Evolutionary conservation across 2,797 vertebrate species (phyloP), one percentile per base, ranked within the genome.

Genomic region (Lutjanus campechanus): DNA sequence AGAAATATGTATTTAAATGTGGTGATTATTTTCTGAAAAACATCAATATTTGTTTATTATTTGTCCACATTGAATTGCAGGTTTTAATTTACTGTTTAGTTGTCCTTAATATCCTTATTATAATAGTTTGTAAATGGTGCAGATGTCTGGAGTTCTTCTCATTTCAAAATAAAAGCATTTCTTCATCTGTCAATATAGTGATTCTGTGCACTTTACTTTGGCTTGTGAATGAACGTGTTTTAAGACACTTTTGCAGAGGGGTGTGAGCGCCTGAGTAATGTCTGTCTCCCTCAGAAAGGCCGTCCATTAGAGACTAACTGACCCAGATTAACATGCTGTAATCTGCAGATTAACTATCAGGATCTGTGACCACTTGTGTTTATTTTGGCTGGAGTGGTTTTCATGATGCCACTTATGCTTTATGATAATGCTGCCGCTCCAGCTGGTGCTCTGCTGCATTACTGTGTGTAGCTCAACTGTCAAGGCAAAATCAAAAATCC

Each of bases 321-420:
- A 91, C 92, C 88, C 84, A 91, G 88, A 92, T 94, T 94, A 94
- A 60, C 73, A 87, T 76, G 40, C 69, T 74, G 78, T 94, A 94
- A 95, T 93, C 93, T 89, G 72, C 69, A 93, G 93, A 95, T 95
- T 95, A 95, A 85, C 74, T 50, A 82, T 86, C 85, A 69, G 77
- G 83, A 91, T 84, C 82, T 85, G 76, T 86, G 81, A 91, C 80
- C 85, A 85, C 78, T 83, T 66, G 55, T 82, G 83, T 86, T 88
- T 87, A 86, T 89, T 91, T 87, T 79, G 85, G 63, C 70, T 67
- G 64, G 47, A 75, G 62, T 8, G 49, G 60, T 80, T 86, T 77
- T 81, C 54, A 81, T 86, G 56, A 89, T 56, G 79, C 81, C 54
- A 79, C 61, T 85, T 59, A 74, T 22, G 46, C n/a, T 29, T 76